Percentiles rank a stretch among this genome's conserved stretches.
Conservation (phyloP, 2,797 vertebrate genomes). For the Falco concolor region DNA sequence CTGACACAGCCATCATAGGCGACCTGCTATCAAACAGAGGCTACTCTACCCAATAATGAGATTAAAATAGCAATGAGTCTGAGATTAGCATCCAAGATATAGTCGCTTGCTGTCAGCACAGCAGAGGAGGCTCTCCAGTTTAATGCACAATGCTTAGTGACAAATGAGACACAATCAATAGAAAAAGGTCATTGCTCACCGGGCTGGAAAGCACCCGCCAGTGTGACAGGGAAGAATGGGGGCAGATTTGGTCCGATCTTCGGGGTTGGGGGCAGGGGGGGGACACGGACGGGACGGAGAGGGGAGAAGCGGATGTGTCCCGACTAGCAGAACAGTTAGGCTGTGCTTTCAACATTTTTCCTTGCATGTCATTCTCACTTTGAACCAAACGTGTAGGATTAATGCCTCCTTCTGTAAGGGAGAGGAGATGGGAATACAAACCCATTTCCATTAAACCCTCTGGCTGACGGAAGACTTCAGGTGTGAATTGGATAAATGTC, state of each 20-base stretch:
- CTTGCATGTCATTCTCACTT: background rate
- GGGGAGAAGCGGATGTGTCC: background rate
- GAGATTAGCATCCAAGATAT: slow-evolving; percentile 22
- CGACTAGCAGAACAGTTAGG: background rate
- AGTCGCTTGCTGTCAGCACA: slow-evolving; percentile 30
- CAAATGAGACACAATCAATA: slow-evolving; percentile 30
- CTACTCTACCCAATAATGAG: slow-evolving; percentile 19
- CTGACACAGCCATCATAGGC: slow-evolving; percentile 8
- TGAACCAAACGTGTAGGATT: background rate
- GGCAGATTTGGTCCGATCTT: background rate
- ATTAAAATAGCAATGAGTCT: slow-evolving; percentile 35
- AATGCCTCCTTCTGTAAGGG: background rate
- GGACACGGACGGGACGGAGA: no score
- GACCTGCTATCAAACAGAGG: slow-evolving; percentile 2
- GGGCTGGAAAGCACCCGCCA: background rate
- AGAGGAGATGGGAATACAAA: background rate
- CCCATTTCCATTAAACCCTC: background rate
- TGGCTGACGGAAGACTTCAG: background rate
- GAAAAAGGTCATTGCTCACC: slow-evolving; percentile 26
- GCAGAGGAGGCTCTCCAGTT: background rate
- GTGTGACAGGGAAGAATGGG: background rate
- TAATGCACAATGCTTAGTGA: slow-evolving; percentile 11
- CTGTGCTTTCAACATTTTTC: background rate
- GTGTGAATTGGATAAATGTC: background rate
- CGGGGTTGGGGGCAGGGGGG: background rate